Evolutionary conservation across 64 coral and sea anemone species (phyloP).

Genomic region (Dendrophyllia cribrosa): DNA sequence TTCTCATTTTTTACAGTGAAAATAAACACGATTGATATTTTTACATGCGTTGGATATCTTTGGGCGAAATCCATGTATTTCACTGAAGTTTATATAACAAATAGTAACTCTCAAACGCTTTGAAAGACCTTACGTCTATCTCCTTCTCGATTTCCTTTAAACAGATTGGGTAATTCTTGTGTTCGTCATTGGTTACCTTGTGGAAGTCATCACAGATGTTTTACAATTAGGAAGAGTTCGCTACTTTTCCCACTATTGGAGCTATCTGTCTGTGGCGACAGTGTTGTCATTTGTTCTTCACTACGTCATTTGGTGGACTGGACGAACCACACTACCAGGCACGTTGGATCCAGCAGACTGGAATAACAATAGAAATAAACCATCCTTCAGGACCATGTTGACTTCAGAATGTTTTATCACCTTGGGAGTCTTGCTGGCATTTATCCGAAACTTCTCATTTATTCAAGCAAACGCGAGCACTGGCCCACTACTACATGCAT

Average conservation of each 20-base stretch:
- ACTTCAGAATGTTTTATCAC: background rate
- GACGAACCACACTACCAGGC: background rate
- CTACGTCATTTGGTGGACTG: slow-evolving; percentile 14
- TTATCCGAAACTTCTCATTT: slow-evolving; percentile 1
- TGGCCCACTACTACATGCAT: slow-evolving; percentile 20
- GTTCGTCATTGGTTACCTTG: background rate
- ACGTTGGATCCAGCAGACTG: background rate
- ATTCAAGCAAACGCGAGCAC: slow-evolving; percentile 8
- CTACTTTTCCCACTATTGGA: slow-evolving; percentile 21
- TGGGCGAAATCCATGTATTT: too few species aligned
- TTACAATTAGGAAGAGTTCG: slow-evolving; percentile 4
- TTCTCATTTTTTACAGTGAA: too few species aligned
- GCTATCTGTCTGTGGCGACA: slow-evolving; percentile 8
- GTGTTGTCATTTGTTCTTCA: background rate
- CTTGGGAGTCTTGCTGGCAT: slow-evolving; percentile 6
- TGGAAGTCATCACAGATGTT: background rate
- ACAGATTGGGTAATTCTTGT: slow-evolving; percentile 9
- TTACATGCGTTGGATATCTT: too few species aligned
- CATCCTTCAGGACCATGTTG: background rate
- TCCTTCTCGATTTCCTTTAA: too few species aligned
- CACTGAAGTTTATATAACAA: too few species aligned
- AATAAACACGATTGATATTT: too few species aligned
- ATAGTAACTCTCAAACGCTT: too few species aligned
- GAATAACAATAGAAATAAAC: background rate
- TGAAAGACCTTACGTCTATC: too few species aligned